Base-by-base conservation (phyloP, 2,888 invertebrate species). In the Nomada lathburiana region DNA sequence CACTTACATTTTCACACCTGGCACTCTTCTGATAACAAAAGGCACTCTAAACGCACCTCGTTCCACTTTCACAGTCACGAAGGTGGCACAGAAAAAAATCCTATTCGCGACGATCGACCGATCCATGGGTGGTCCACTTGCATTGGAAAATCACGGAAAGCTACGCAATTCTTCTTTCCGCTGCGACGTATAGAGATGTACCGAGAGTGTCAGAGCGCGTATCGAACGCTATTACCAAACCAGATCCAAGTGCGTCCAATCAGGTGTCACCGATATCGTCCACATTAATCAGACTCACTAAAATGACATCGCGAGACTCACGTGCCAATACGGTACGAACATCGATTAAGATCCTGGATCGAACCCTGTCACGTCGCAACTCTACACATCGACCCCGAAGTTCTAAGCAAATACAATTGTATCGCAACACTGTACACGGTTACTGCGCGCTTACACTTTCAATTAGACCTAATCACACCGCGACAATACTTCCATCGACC, bases 31-130 rank as follows among this genome's bases (percentile, higher is more conserved):
- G 57, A 52, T 29, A 68, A 80, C 73, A 81, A 80, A 68, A 73
- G 81, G 20, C 64, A 44, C 64, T 73, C 16, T 36, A 78, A 57
- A 80, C 62, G 29, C 80, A 72, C 73, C 57, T 68, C 52, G 72
- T 72, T 82, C 69, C 74, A 80, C 81, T 74, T 60, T 65, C 70
- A 64, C 80, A 50, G 64, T 55, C 53, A n/a, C 50, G 65, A 13
- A 78, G 79, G 65, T 60, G 62, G 65, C 70, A n/a, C 36, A 36
- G 36, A 26, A 1, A 10, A 55, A 76, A 64, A 16, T 44, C 29
- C 18, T 29, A 18, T 55, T 18, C 23, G 44, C 23, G 11, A 11
- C 11, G 20, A 36, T n/a, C 52, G 23, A 77, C 47, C 60, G 9
- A 69, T 65, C 50, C 2, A 1, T 1, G 20, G n/a, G 23, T 9